Evolutionary conservation across 2,797 vertebrate genomes (phyloP).

Genomic region (Xenops minutus): DNA sequence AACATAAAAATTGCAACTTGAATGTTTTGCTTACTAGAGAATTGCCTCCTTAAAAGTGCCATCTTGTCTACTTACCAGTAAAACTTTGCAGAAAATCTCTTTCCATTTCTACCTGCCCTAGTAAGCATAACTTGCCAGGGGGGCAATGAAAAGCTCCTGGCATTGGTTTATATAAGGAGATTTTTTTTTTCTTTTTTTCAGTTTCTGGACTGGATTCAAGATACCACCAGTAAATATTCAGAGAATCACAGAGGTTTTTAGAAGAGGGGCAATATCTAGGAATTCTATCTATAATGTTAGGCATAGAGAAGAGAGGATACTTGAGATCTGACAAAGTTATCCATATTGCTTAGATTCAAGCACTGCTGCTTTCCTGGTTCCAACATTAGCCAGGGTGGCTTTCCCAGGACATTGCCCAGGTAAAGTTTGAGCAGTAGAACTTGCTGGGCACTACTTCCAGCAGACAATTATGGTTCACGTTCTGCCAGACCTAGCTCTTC

Average conservation of each 20-base stretch:
- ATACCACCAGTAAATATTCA: neutral
- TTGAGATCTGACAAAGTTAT: neutral
- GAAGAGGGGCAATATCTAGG: neutral
- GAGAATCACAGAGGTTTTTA: neutral
- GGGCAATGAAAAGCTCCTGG: neutral
- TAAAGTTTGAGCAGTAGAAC: neutral
- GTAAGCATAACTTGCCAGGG: neutral
- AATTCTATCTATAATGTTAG: neutral
- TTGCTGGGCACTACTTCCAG: neutral
- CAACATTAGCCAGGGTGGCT: neutral
- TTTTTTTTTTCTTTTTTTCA: neutral
- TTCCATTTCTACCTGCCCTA: neutral
- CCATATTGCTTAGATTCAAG: neutral
- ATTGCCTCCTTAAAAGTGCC: neutral
- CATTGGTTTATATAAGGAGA: neutral
- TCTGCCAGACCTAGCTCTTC: neutral
- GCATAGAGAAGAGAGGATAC: neutral
- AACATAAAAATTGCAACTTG: neutral
- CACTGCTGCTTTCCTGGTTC: neutral
- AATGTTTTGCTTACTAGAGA: neutral
- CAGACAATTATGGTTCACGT: neutral
- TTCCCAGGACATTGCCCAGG: fast-evolving
- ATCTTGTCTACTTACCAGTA: neutral
- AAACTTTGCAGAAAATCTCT: neutral
- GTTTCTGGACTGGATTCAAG: neutral